phyloP scores from a whole-genome alignment of 2,888 invertebrate species.

The Oscheius sp. region DNA sequence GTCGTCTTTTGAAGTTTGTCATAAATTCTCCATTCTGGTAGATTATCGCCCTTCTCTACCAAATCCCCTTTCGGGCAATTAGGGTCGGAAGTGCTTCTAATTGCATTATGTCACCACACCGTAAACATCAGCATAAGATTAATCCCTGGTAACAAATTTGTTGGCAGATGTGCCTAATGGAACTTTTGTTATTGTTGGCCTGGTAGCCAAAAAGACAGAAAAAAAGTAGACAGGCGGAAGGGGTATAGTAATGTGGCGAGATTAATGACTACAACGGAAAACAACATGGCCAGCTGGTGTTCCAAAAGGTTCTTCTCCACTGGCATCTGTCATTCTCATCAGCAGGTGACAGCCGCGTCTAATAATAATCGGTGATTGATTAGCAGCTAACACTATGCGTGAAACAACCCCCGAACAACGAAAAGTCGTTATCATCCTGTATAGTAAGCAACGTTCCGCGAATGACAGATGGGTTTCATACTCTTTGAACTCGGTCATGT shows the following conservation, averaged over 20 bases:
- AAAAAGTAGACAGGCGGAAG: not conserved
- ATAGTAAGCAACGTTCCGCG: not conserved
- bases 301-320: conserved; percentile 31
- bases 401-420: conserved; percentile 1
- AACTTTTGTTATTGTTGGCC: not conserved
- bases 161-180: not conserved
- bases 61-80: conserved; percentile 13
- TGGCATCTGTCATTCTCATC: conserved; percentile 37
- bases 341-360: conserved; percentile 33
- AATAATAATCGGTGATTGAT: conserved; percentile 35
- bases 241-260: conserved; percentile 5
- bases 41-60: not conserved
- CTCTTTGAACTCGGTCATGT: too few relatives aligned
- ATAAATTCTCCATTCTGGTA: not conserved
- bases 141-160: not conserved
- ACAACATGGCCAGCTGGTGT: conserved; percentile 14
- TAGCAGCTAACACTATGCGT: conserved; percentile 19
- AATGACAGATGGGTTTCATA: too few relatives aligned
- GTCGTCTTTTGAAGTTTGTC: not conserved
- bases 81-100: conserved; percentile 34
- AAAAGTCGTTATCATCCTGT: not conserved
- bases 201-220: not conserved
- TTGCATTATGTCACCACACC: conserved; percentile 32
- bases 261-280: conserved; percentile 29
- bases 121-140: conserved; percentile 31